phyloP scores from a whole-genome alignment of 37 sponge, comb jelly and placozoan species.

The Spongilla lacustris region DNA sequence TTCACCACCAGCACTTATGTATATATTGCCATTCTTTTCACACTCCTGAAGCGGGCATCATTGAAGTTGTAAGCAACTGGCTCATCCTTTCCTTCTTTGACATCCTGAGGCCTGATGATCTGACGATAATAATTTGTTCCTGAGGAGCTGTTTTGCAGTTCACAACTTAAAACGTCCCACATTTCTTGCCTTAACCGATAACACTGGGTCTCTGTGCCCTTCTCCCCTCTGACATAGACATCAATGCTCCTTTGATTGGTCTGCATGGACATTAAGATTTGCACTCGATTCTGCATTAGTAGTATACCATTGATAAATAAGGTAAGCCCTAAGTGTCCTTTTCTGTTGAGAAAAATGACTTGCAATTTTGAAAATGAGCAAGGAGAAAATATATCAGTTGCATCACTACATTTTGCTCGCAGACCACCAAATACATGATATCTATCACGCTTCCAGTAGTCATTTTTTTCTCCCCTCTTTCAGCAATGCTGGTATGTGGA shows the following conservation, averaged over 20 bases:
- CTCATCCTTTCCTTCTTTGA: not conserved
- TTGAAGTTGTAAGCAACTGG: not conserved
- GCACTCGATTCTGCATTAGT: not conserved
- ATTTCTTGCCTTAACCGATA: not conserved
- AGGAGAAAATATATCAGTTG: not conserved
- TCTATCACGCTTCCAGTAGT: not conserved
- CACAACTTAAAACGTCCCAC: not conserved
- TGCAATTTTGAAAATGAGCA: not conserved
- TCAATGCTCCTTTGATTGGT: not conserved
- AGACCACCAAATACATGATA: not conserved
- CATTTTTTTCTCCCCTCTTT: not conserved
- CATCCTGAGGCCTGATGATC: not conserved
- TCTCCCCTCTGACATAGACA: not conserved
- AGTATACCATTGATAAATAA: not conserved
- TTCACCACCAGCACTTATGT: not conserved
- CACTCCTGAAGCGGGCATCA: not conserved
- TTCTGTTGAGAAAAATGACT: not conserved
- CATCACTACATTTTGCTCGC: not conserved
- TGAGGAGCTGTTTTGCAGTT: not conserved
- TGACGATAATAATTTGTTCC: not conserved
- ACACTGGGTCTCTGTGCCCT: not conserved
- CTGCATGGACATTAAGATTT: not conserved
- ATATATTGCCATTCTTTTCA: not conserved
- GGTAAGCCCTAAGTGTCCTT: not conserved
- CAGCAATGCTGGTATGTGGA: not conserved